Evolutionary conservation across 2,797 vertebrate genomes (phyloP), one percentile per base, ranked within the genome.

Genomic region (Alauda arvensis): DNA sequence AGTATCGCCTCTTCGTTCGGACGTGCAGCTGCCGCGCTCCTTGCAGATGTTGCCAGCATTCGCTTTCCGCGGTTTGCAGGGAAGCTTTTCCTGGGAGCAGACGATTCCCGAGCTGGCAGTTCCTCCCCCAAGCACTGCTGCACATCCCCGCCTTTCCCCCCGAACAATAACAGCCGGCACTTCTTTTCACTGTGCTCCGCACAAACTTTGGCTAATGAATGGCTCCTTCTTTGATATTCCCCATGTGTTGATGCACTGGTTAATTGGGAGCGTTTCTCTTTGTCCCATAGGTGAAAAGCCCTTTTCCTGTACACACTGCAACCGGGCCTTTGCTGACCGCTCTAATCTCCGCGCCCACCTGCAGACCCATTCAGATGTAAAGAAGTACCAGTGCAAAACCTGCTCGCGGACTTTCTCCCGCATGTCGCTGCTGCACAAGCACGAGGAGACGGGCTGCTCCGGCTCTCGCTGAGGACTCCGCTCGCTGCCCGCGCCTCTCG

Each of bases 351-450:
- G 99, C 0, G 99, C 99, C 49, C 99, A 99, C 96, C 97, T 99
- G 94, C 99, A 99, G 97, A 99, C 99, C 61, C 99, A 99, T 96
- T 99, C 99, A 0, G 98, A 99, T 45, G 98, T 99, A 90, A 99
- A 99, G 97, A 99, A 99, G 96, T 99, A 99, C 96, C 99, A 99
- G 93, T 99, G 99, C 61, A 96, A 97, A 94, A 97, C 97, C 48
- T 99, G 99, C 85, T 97, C 98, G 8, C 98, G 98, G 83, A 99
- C 99, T 97, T 99, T 99, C 98, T 99, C 99, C 90, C 98, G 99
- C 69, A 99, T 99, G 99, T 99, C 99, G 13, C 97, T 99, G 93
- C 98, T 99, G 63, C 98, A 99, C 97, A 99, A 99, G 92, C 99
- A 99, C 68, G 97, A 97, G 7, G 97, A 98, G 79, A 98, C 99